Conservation (phyloP, 2,113 vertebrate genomes). For the Erythrocercus mccallii region DNA sequence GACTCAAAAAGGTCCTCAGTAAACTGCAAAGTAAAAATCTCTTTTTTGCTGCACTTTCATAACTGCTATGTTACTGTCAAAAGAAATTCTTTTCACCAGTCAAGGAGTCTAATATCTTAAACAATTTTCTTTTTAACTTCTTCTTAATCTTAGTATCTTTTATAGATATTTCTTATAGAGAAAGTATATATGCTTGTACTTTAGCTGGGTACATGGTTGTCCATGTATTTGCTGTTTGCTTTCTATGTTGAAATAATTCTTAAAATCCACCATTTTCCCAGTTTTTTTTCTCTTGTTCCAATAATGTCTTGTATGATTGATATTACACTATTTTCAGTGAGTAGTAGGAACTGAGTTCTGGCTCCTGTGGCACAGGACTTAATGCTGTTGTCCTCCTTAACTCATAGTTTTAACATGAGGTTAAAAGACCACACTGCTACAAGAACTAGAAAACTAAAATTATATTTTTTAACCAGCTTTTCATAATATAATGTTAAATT, state of each 20-base stretch:
- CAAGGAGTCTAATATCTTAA: neutral
- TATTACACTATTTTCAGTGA: neutral
- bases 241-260: neutral
- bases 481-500: neutral
- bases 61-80: neutral
- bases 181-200: neutral
- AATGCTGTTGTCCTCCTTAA: neutral
- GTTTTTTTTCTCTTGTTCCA: neutral
- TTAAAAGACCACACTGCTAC: neutral
- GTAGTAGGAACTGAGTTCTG: neutral
- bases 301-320: neutral
- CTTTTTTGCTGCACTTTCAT: neutral
- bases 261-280: fast-evolving
- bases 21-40: neutral
- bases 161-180: neutral
- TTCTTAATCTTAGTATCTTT: neutral
- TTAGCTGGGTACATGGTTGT: neutral
- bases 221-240: neutral
- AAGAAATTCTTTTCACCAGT: neutral
- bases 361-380: neutral
- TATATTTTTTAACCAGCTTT: neutral
- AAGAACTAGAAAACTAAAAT: neutral
- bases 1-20: neutral
- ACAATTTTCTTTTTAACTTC: neutral
- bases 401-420: neutral